Base-by-base conservation (phyloP, 1,140 invertebrate genomes). In the Eriocheir sinensis region DNA sequence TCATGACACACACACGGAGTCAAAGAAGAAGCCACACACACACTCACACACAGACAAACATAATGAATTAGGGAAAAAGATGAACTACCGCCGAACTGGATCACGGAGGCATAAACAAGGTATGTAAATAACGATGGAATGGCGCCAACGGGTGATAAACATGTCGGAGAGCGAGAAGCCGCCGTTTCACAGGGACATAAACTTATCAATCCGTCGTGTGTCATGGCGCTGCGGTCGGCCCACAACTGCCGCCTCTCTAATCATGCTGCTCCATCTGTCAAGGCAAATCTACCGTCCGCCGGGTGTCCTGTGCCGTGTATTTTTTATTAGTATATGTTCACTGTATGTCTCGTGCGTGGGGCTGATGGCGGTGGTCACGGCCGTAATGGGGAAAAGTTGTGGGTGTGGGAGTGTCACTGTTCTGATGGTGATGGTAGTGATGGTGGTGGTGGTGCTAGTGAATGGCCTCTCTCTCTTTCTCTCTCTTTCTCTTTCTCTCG, bases 221-320 rank as follows among this genome's bases (percentile, higher is more conserved):
- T 36, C 89, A 72, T 72, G 41, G 60, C 53, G 38, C 72, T 90
- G 72, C 15, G 48, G 89, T 72, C 53, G 53, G 81, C 81, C 32
- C 53, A 9, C 9, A 36, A 36, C 27, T 72, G 48, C 30, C 89
- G 36, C n/a, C 89, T 72, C 89, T 90, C 89, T 90, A 60, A 90
- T 90, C 89, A 90, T 72, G 89, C 48, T 72, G 89, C 48, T 34
- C 48, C 89, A 72, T 90, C 48, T 53, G 89, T 90, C 89, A 90
- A 72, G 48, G 48, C 32, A 90, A 90, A 32, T 44, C 34, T 17
- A 32, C 41, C 60, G 60, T 72, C 27, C 21, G n/a, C 27, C 60
- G 27, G 27, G 60, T 72, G 60, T n/a, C 60, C 60, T 72, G 60
- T n/a, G 27, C 60, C n/a, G 60, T n/a, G n/a, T 72, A 72, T 72